Evolutionary conservation across 2,888 invertebrate genomes (phyloP), one percentile per base, ranked within the genome.

Genomic region (Drosophila anomalata): DNA sequence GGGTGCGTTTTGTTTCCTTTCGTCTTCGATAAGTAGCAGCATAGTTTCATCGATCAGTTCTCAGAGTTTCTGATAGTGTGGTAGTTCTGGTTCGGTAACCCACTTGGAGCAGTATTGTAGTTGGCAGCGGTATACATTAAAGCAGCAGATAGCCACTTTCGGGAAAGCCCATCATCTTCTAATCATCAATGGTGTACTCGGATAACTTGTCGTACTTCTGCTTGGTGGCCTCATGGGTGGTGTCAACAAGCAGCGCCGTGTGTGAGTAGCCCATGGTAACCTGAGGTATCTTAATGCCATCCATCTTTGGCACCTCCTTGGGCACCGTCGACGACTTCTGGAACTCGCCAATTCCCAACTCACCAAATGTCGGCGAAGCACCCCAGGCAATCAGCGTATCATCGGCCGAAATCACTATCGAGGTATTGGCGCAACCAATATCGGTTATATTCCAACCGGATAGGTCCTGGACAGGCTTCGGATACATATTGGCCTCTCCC

Each of bases 401-500:
- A 90, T 98, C 98, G 0, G 98, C 98, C 0, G 96, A 95, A 36
- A 98, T 94, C 54, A 98, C 94, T 62, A 96, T 94, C 29, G 97
- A 97, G 0, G 97, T 97, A 89, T 95, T 94, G 65, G 96, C 95
- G 57, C 96, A 96, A 2, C 95, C 97, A 42, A 98, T 94, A 78
- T 95, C 94, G 63, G 96, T 94, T 24, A 98, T 95, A 81, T 96
- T 95, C 98, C 98, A 98, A 0, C 98, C 94, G 70, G 96, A 95
- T n/a, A 98, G 93, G 92, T 98, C 98, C 82, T 97, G 97, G 3
- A 98, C 96, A 0, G 97, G 97, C 90, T 98, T 98, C 0, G 98
- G 98, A 90, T 98, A 98, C 98, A 98, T 98, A 84, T 97, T 97
- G 2, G 98, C 98, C 90, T 98, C 98, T 0, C 98, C 98, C 0